These are phyloP conservation scores for Arge pagana DNA, from an alignment of 2,888 invertebrate genomes.

Conservation along the genomic window DNA sequence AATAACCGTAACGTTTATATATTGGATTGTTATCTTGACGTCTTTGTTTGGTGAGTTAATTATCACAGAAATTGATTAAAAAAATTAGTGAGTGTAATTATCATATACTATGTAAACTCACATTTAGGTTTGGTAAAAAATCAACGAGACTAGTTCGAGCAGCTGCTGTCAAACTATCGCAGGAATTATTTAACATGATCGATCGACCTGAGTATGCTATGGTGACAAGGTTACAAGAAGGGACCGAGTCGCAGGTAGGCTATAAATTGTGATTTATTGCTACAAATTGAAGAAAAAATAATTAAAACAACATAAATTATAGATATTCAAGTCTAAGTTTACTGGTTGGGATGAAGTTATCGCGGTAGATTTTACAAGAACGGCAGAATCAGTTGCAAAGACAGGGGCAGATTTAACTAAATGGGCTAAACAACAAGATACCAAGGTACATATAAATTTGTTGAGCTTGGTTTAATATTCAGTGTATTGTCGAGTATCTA, in stretches of 20 bases:
- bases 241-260: conserved; percentile 79
- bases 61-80: background rate
- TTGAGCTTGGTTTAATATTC: too few relatives aligned
- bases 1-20: conserved; percentile 94
- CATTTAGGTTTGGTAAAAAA: conserved; percentile 89
- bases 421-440: conserved; percentile 89
- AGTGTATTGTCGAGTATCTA: too few relatives aligned
- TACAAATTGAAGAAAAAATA: conserved; percentile 7
- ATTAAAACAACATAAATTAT: conserved; percentile 10
- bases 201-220: conserved; percentile 84
- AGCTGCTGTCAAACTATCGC: conserved; percentile 95
- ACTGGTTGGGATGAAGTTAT: conserved; percentile 98
- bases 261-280: conserved; percentile 7
- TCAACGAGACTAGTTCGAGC: conserved; percentile 93
- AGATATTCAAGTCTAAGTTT: conserved; percentile 97
- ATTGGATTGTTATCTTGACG: conserved; percentile 90
- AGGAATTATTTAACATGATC: conserved; percentile 95
- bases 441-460: conserved; percentile 64
- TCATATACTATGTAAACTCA: background rate
- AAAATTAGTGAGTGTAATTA: background rate
- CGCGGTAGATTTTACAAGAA: conserved; percentile 97
- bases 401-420: conserved; percentile 95
- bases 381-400: conserved; percentile 94
- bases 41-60: conserved; percentile 85
- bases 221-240: conserved; percentile 89